phyloP scores from a whole-genome alignment of 2,113 vertebrate species.

The Eulacestoma nigropectus region DNA sequence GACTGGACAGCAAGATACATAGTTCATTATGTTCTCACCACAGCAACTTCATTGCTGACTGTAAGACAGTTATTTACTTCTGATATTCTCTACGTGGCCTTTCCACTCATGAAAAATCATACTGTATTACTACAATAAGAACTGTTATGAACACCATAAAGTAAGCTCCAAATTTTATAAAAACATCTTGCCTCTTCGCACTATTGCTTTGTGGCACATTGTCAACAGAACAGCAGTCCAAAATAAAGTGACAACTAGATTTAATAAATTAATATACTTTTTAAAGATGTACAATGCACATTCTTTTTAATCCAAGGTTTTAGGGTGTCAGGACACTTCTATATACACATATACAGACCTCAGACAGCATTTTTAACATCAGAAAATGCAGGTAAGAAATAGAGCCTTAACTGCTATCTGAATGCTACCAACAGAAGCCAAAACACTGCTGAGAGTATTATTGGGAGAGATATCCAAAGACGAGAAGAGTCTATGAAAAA shows the following conservation, averaged over 20 bases:
- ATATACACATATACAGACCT: slow-evolving; percentile 94
- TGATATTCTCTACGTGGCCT: slow-evolving; percentile 16
- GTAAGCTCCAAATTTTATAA: slow-evolving; percentile 34
- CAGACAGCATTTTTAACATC: slow-evolving; percentile 77
- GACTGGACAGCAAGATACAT: slow-evolving; percentile 60
- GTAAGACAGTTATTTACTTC: slow-evolving; percentile 29
- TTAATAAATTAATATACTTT: slow-evolving; percentile 99
- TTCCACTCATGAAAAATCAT: slow-evolving; percentile 40
- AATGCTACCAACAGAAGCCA: slow-evolving; percentile 68
- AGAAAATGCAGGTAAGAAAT: slow-evolving; percentile 63
- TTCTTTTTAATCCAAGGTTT: slow-evolving; percentile 84
- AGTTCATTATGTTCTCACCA: slow-evolving; percentile 54
- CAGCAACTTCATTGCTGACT: slow-evolving; percentile 48
- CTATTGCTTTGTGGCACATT: slow-evolving; percentile 73
- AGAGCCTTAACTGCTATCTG: slow-evolving; percentile 67
- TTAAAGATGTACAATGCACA: slow-evolving; percentile 94
- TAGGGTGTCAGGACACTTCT: slow-evolving; percentile 78
- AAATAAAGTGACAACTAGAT: slow-evolving; percentile 92
- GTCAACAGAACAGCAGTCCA: slow-evolving; percentile 79
- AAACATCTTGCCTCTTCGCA: slow-evolving; percentile 47
- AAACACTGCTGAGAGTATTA: slow-evolving; percentile 70
- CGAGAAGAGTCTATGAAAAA: slow-evolving; percentile 68
- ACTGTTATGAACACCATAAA: slow-evolving; percentile 44
- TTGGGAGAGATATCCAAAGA: slow-evolving; percentile 66
- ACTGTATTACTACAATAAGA: slow-evolving; percentile 25